Evolutionary conservation across 2,888 invertebrate species (phyloP).

Genomic region (Creontiades dilutus): DNA sequence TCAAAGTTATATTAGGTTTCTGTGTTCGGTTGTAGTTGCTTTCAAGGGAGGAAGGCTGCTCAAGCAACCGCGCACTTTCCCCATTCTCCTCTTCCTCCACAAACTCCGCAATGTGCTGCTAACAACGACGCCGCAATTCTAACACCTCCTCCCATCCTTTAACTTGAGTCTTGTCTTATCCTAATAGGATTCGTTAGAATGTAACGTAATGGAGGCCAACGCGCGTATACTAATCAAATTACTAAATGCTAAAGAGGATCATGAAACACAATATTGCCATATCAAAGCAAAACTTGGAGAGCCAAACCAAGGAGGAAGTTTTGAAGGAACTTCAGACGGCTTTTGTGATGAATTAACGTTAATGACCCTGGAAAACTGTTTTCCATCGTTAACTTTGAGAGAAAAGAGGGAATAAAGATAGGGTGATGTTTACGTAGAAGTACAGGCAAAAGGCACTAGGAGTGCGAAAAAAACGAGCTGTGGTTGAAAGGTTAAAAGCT

Average conservation of each 20-base stretch:
- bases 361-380: neutral
- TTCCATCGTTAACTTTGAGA: too few relatives aligned
- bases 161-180: conserved; percentile 59
- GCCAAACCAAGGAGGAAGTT: neutral
- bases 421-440: too few relatives aligned
- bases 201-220: conserved; percentile 48
- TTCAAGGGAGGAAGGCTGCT: conserved; percentile 52
- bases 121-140: conserved; percentile 50
- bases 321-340: neutral
- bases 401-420: too few relatives aligned
- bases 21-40: conserved; percentile 67
- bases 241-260: conserved; percentile 58
- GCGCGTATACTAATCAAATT: conserved; percentile 59
- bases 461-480: too few relatives aligned
- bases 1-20: conserved; percentile 73
- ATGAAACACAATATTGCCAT: conserved; percentile 66
- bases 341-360: neutral
- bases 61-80: conserved; percentile 34
- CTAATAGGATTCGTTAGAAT: conserved; percentile 58
- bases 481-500: too few relatives aligned
- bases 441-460: too few relatives aligned
- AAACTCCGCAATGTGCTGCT: conserved; percentile 24
- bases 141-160: conserved; percentile 50
- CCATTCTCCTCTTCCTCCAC: neutral
- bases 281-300: conserved; percentile 43